Base-by-base conservation (phyloP, 2,113 vertebrate genomes). In the Dipodomys merriami region DNA sequence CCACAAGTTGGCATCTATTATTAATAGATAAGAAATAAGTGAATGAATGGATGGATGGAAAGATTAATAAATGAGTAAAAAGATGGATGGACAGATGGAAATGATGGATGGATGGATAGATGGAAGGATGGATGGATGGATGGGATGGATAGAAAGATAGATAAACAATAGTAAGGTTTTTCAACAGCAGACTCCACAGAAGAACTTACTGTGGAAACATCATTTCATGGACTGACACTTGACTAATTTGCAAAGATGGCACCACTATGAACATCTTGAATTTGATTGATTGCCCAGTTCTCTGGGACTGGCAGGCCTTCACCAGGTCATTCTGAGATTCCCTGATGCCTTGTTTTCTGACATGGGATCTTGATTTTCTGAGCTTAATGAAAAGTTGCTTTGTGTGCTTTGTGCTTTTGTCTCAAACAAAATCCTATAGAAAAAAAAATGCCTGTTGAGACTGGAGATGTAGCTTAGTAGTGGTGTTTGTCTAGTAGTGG, bases 391-490 rank as follows among this genome's bases (percentile, higher is more conserved):
- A 88, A 93, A 74, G 13, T n/a, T 72, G n/a, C 2, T 73, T 67
- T 94, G 44, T 46, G 19, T 16, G 15, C 78, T 89, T 86, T 74
- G 7, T 27, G 71, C 23, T 72, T 57, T 20, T 67, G 39, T 67
- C 53, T 91, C 30, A 53, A 82, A 67, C 84, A 93, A 93, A 91
- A 68, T 29, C 82, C 57, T 74, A 53, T 2, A 64, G 46, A 29
- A 78, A 88, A 49, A 57, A 57, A 78, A 74, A 65, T 15, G 23
- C 11, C 6, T 7, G 6, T 2, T 23, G 53, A 57, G 53, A 57
- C 53, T 57, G 15, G 15, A 5, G 22, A 23, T 64, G 62, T 23
- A 64, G 62, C 62, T 23, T 64, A 64, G 62, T 64, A 22, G 60
- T 62, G 7, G 62, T 7, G 62, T 25, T 62, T 62, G 23, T 25